phyloP scores from a whole-genome alignment of 2,888 invertebrate species.

The Fissipunctia ypsillon region DNA sequence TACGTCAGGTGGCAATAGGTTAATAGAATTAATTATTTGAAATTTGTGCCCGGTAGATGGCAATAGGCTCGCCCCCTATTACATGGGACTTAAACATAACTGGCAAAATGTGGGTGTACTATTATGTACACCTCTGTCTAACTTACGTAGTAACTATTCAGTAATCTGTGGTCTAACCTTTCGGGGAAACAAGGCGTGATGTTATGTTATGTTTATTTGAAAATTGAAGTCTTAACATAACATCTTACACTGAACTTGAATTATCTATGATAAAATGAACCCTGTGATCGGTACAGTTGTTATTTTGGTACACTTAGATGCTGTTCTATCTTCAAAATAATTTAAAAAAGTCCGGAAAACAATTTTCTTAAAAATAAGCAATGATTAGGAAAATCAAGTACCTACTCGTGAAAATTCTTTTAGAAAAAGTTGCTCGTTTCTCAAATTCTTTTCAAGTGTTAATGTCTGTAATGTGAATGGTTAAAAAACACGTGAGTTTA shows the following conservation, averaged over 20 bases:
- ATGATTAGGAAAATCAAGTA: background rate
- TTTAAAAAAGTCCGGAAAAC: background rate
- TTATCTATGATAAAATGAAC: too few species aligned
- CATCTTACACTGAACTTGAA: background rate
- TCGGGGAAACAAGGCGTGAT: too few species aligned
- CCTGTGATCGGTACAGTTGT: background rate
- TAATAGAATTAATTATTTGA: background rate
- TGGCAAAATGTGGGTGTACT: too few species aligned
- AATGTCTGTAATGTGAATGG: slow-evolving; percentile 35
- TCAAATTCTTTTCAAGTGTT: slow-evolving; percentile 11
- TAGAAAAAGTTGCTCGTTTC: background rate
- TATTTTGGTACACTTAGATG: background rate
- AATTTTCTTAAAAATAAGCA: background rate
- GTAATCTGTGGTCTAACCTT: too few species aligned
- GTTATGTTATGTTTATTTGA: too few species aligned
- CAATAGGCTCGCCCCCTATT: too few species aligned
- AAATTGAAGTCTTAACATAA: too few species aligned
- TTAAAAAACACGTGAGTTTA: slow-evolving; percentile 40
- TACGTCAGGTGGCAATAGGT: background rate
- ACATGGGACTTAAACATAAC: too few species aligned
- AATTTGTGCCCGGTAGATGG: too few species aligned
- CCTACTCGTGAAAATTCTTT: background rate
- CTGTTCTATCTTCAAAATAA: background rate
- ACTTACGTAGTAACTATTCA: too few species aligned
- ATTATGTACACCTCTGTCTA: too few species aligned